A percentile compares a stretch with the other conserved stretches of the same genome.
Conservation (phyloP, 2,797 vertebrate genomes). For the Pempheris klunzingeri region DNA sequence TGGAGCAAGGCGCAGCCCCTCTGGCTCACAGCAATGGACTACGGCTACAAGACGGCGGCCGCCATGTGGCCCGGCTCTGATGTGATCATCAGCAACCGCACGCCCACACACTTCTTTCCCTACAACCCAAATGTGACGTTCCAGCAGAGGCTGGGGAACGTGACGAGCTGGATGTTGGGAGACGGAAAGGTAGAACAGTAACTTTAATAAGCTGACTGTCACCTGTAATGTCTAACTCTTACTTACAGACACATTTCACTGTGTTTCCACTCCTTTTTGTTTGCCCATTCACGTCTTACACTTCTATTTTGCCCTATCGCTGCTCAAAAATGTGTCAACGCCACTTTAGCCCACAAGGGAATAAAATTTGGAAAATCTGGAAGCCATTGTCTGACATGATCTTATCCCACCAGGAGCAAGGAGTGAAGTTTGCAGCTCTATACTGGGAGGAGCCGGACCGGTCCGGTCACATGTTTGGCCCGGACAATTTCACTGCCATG, state of each 20-base stretch:
- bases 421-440: conserved; percentile 87
- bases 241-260: not conserved
- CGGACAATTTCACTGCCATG: conserved; percentile 89
- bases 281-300: not conserved
- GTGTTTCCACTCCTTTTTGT: not conserved
- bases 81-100: conserved; percentile 84
- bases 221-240: not conserved
- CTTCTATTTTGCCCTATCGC: not conserved
- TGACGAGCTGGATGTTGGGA: conserved; percentile 86
- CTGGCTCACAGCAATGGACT: conserved; percentile 91
- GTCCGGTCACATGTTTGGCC: conserved; percentile 91
- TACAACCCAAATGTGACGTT: conserved; percentile 87
- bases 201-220: not conserved
- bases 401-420: conserved; percentile 56
- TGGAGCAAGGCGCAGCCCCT: conserved; percentile 93
- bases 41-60: conserved; percentile 89
- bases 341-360: not conserved
- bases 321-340: not conserved
- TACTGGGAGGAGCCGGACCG: conserved; percentile 97
- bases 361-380: not conserved
- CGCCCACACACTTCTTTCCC: conserved; percentile 84
- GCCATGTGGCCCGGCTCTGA: conserved; percentile 97
- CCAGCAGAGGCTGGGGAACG: conserved; percentile 83
- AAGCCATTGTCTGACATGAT: not conserved
- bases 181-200: conserved; percentile 78